Percentiles rank a stretch among this genome's conserved stretches.
Evolutionary conservation across 2,888 invertebrate species (phyloP).

Genomic region (Antitype chi): DNA sequence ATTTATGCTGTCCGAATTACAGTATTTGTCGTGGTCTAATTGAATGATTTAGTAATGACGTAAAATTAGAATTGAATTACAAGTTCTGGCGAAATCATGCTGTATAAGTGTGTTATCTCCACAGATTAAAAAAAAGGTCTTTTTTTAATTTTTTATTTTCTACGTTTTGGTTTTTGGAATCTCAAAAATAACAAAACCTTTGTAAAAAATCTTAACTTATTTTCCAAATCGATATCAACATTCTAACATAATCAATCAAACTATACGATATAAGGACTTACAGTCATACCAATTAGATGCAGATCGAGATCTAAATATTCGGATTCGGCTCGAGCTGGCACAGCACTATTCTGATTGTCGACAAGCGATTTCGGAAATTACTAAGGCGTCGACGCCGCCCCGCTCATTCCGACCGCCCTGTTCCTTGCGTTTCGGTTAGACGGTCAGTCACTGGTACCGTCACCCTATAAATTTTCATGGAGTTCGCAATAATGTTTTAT

Average conservation of each 20-base stretch:
- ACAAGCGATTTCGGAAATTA: slow-evolving; percentile 90
- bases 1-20: slow-evolving; percentile 50
- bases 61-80: slow-evolving; percentile 18
- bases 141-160: too few species aligned
- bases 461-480: slow-evolving; percentile 78
- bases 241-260: slow-evolving; percentile 51
- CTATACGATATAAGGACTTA: slow-evolving; percentile 73
- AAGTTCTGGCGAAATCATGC: background rate
- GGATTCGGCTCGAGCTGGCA: slow-evolving; percentile 80
- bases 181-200: too few species aligned
- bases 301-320: slow-evolving; percentile 88
- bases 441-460: slow-evolving; percentile 79
- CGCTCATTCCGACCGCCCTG: slow-evolving; percentile 72
- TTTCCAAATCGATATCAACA: background rate
- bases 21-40: slow-evolving; percentile 36
- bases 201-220: too few species aligned
- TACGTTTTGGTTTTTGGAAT: too few species aligned
- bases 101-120: background rate
- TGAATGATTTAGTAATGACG: slow-evolving; percentile 38
- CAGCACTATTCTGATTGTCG: slow-evolving; percentile 88
- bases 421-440: slow-evolving; percentile 80
- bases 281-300: slow-evolving; percentile 84
- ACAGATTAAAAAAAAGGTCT: too few species aligned
- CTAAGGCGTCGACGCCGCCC: slow-evolving; percentile 85
- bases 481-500: slow-evolving; percentile 54